Evolutionary conservation across 2,888 invertebrate species (phyloP), one percentile per base, ranked within the genome.

Genomic region (Stomorhina lunata): DNA sequence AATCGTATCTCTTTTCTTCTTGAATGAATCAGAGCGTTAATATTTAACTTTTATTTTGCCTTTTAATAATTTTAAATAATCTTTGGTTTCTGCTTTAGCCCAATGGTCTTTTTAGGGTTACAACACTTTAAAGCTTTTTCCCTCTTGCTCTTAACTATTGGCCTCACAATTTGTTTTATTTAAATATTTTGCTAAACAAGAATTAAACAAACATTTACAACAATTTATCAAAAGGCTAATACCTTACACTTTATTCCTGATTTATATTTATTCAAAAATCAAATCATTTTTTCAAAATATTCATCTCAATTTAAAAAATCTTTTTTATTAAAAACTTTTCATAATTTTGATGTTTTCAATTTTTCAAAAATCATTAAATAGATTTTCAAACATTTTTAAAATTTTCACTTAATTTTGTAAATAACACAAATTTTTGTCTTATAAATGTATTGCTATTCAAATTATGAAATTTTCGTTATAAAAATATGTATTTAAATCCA

Each of bases 71-170:
- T n/a, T n/a, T n/a, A n/a, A n/a, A n/a, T n/a, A n/a, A n/a, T n/a
- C n/a, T n/a, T n/a, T n/a, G n/a, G n/a, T n/a, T n/a, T n/a, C n/a
- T n/a, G n/a, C n/a, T n/a, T n/a, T n/a, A n/a, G n/a, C n/a, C n/a
- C n/a, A n/a, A n/a, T n/a, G n/a, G n/a, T n/a, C n/a, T n/a, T n/a
- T n/a, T n/a, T n/a, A n/a, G n/a, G n/a, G n/a, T n/a, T n/a, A n/a
- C n/a, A n/a, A n/a, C n/a, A n/a, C n/a, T n/a, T n/a, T 10, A 17
- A 78, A 80, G 79, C 79, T 73, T 80, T 79, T 80, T 80, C 79
- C 79, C 79, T 80, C 79, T 79, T 66, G 15, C 48, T 79, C 5
- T 61, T 80, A 17, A 50, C 59, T 12, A 80, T 80, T 80, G 79
- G 79, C 50, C 40, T 50, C 22, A 61, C 25, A 65, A 78, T 80